Evolutionary conservation across 1,140 invertebrate genomes (phyloP).

Genomic region (Nasonia longicornis): DNA sequence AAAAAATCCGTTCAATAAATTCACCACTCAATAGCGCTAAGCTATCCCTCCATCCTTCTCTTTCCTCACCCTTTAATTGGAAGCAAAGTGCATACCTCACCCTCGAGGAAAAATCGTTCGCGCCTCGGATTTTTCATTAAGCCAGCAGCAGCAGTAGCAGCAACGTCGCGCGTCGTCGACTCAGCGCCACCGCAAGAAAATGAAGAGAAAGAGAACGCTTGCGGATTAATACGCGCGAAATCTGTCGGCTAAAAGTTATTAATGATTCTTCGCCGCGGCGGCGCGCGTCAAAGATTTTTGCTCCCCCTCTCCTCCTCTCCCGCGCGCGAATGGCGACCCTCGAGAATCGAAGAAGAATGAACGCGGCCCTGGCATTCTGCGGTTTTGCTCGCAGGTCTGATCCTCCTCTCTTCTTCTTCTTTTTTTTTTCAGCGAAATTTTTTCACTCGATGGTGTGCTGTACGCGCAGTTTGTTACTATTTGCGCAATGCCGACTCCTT

Average conservation of each 20-base stretch:
- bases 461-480: neutral
- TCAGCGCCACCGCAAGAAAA: constrained; percentile 62
- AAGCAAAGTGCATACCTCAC: constrained; percentile 24
- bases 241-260: constrained; percentile 70
- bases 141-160: constrained; percentile 20
- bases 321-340: neutral
- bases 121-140: constrained; percentile 69
- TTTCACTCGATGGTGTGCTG: neutral
- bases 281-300: constrained; percentile 67
- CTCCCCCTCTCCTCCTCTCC: neutral
- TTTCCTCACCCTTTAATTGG: constrained; percentile 26
- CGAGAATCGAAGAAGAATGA: constrained; percentile 45
- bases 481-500: neutral
- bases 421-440: constrained; percentile 21
- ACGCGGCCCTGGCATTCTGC: constrained; percentile 48
- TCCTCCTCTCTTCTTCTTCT: neutral
- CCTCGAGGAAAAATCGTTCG: constrained; percentile 48
- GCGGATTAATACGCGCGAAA: constrained; percentile 69
- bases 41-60: neutral
- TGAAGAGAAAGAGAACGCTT: constrained; percentile 50
- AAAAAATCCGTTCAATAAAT: constrained; percentile 20
- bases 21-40: constrained; percentile 26
- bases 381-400: constrained; percentile 38
- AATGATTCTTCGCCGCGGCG: constrained; percentile 61
- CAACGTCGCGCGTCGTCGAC: constrained; percentile 62